Evolutionary conservation across 2,888 invertebrate species (phyloP).

Genomic region (Mesorhabditis spiculigera): DNA sequence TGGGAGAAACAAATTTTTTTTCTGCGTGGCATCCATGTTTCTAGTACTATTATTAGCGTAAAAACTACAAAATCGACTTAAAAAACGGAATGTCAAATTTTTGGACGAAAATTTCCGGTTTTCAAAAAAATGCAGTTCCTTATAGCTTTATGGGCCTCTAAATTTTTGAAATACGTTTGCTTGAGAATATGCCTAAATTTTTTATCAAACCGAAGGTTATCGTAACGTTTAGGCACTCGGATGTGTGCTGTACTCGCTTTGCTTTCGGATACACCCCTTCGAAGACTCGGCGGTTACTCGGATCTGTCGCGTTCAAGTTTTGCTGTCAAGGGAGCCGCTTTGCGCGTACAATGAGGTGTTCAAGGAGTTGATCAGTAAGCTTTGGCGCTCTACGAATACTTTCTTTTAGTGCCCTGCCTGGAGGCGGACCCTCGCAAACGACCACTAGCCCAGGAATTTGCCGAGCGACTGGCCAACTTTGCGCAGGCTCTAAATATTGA

Average conservation of each 20-base stretch:
- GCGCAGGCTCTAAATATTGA: no score
- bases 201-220: not conserved
- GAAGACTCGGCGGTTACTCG: conserved; percentile 76
- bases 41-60: no score
- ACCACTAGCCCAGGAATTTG: not conserved
- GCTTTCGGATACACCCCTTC: conserved; percentile 91
- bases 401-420: conserved; percentile 1
- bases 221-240: conserved; percentile 72
- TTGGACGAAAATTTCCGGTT: no score
- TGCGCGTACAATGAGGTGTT: not conserved
- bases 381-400: not conserved
- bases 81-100: no score
- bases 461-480: no score
- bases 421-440: not conserved
- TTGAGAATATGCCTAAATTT: no score
- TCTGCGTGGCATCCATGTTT: no score
- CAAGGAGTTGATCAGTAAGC: not conserved
- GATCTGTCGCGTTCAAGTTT: not conserved
- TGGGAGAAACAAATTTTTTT: not conserved
- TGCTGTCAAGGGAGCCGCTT: no score
- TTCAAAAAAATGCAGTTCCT: no score
- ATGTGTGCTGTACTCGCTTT: conserved; percentile 85
- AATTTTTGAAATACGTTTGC: no score
- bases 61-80: no score
- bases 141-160: no score